Percentiles rank a stretch among this genome's conserved stretches.
These are phyloP conservation scores for Drosophila nigricruria DNA, from an alignment of 2,888 invertebrate genomes.

Conservation along the genomic window DNA sequence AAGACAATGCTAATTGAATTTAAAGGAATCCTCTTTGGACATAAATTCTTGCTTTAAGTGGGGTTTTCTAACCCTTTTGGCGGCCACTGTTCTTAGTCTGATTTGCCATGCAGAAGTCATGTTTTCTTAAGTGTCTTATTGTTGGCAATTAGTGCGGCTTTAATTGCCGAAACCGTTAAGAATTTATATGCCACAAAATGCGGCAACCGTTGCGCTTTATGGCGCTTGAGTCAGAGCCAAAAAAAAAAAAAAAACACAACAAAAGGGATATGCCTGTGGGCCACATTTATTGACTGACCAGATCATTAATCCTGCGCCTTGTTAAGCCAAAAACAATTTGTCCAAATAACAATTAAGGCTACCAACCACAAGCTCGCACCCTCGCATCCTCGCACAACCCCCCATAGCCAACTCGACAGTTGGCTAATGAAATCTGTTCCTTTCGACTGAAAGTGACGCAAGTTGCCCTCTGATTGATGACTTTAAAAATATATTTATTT, in stretches of 20 bases:
- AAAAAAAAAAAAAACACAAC: neutral
- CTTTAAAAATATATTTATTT: slow-evolving; percentile 28
- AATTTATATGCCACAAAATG: slow-evolving; percentile 45
- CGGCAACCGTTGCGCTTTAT: slow-evolving; percentile 75
- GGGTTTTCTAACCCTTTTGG: slow-evolving; percentile 44
- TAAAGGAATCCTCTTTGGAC: slow-evolving; percentile 1
- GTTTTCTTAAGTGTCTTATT: slow-evolving; percentile 76
- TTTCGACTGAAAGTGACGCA: slow-evolving; percentile 48
- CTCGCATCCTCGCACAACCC: slow-evolving; percentile 62
- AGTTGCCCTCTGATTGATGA: slow-evolving; percentile 61
- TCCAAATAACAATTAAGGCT: slow-evolving; percentile 75
- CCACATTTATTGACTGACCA: slow-evolving; percentile 57
- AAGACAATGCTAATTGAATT: slow-evolving; percentile 41
- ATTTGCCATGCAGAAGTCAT: slow-evolving; percentile 57
- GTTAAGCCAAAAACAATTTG: slow-evolving; percentile 78
- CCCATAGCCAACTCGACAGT: slow-evolving; percentile 53
- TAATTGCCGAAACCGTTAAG: slow-evolving; percentile 67
- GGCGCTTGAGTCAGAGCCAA: slow-evolving; percentile 21
- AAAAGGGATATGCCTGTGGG: slow-evolving; percentile 10
- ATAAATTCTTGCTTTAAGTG: slow-evolving; percentile 23
- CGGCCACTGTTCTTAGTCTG: slow-evolving; percentile 17
- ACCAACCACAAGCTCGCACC: slow-evolving; percentile 65
- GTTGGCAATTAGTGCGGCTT: slow-evolving; percentile 70
- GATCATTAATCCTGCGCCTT: slow-evolving; percentile 75
- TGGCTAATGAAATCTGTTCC: slow-evolving; percentile 67